These are phyloP conservation scores for Lagopus muta DNA, from an alignment of 2,113 vertebrate species.

Conservation along the genomic window DNA sequence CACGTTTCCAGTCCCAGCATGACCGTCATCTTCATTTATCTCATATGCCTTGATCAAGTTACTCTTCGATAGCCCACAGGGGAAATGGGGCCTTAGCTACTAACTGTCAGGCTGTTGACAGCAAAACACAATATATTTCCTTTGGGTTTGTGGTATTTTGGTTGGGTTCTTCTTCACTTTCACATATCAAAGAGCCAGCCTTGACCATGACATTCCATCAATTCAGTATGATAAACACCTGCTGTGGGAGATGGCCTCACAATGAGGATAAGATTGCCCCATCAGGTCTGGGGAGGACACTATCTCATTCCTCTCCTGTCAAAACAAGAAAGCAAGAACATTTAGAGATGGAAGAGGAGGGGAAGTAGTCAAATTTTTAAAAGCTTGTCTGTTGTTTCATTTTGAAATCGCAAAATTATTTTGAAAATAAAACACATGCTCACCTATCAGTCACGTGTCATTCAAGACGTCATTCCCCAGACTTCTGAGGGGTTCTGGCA, in stretches of 20 bases:
- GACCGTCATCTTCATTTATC: slow-evolving; percentile 55
- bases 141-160: slow-evolving; percentile 20
- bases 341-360: neutral
- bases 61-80: slow-evolving; percentile 3
- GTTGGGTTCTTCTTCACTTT: slow-evolving; percentile 18
- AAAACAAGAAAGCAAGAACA: neutral
- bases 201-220: neutral
- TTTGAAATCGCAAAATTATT: neutral
- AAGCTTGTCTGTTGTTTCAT: neutral
- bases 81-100: slow-evolving; percentile 13
- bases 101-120: slow-evolving; percentile 45
- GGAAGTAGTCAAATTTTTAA: neutral
- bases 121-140: slow-evolving; percentile 50
- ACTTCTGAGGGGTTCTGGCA: neutral
- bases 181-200: neutral
- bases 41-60: slow-evolving; percentile 27
- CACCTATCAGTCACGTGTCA: neutral
- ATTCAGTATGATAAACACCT: neutral
- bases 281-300: neutral
- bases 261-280: neutral
- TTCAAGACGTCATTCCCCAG: neutral
- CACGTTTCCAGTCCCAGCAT: slow-evolving; percentile 46
- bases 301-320: neutral
- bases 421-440: neutral
- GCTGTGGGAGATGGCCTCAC: neutral